Conservation (phyloP, 2,888 invertebrate genomes). For the Machimus atricapillus region DNA sequence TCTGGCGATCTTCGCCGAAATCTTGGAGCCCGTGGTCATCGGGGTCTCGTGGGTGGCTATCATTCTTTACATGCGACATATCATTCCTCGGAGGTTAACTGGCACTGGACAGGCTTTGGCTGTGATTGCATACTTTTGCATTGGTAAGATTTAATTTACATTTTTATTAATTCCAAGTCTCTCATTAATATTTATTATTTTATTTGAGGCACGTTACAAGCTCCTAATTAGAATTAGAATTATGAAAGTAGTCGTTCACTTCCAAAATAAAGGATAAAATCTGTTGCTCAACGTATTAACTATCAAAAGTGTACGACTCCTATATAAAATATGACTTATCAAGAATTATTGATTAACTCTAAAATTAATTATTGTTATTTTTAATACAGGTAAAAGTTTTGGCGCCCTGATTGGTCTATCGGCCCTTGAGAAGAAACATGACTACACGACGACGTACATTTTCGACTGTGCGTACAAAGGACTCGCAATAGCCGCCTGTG, state of each 20-base stretch:
- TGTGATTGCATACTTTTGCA: constrained; percentile 80
- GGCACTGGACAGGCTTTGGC: constrained; percentile 81
- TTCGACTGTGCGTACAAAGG: constrained; percentile 66
- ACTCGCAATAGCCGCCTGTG: constrained; percentile 72
- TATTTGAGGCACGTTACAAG: too few relatives aligned
- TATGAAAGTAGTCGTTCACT: too few relatives aligned
- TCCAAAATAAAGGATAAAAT: too few relatives aligned
- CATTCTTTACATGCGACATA: constrained; percentile 80
- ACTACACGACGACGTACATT: neutral
- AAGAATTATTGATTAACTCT: too few relatives aligned
- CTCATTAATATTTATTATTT: too few relatives aligned
- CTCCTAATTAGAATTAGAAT: too few relatives aligned
- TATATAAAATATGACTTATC: too few relatives aligned
- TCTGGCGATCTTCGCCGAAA: constrained; percentile 74
- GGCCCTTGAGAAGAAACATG: neutral
- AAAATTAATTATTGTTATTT: neutral
- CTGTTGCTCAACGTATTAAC: too few relatives aligned
- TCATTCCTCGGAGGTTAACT: constrained; percentile 78
- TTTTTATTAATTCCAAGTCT: neutral
- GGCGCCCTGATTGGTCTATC: constrained; percentile 72
- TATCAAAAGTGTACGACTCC: too few relatives aligned
- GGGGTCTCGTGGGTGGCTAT: constrained; percentile 82
- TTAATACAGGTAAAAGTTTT: constrained; percentile 71
- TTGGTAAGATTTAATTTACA: constrained; percentile 62
- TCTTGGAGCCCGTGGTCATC: constrained; percentile 77